phyloP scores from a whole-genome alignment of 2,888 invertebrate genomes.

The Lissocephala sabroskyi region DNA sequence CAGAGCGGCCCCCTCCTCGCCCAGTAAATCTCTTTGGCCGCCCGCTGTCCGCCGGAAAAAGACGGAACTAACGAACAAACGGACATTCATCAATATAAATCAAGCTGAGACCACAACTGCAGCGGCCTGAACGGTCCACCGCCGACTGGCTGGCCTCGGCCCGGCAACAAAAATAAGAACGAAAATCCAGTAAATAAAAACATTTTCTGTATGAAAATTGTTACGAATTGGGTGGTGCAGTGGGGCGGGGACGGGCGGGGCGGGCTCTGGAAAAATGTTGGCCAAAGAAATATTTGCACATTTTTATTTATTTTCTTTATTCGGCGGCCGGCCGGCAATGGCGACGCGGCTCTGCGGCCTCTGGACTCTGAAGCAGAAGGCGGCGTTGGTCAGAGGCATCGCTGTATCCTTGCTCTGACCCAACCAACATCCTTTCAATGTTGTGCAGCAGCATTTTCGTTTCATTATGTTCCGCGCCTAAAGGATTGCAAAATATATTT shows the following conservation, averaged over 20 bases:
- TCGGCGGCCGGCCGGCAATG: constrained; percentile 22
- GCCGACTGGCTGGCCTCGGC: constrained; percentile 4
- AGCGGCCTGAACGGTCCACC: constrained; percentile 29
- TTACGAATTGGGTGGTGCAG: constrained; percentile 34
- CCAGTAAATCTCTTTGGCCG: constrained; percentile 60
- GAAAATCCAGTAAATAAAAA: constrained; percentile 59
- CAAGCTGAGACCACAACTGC: constrained; percentile 60
- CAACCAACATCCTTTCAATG: constrained; percentile 10
- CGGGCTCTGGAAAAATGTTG: constrained; percentile 50
- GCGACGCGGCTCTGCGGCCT: neutral
- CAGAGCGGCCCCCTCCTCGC: constrained; percentile 19
- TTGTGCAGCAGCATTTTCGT: constrained; percentile 57
- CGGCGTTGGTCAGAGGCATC: constrained; percentile 24
- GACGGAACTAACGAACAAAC: constrained; percentile 63
- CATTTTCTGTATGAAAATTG: constrained; percentile 48
- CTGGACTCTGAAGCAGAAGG: no score
- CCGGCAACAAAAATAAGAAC: constrained; percentile 5
- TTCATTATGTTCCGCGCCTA: constrained; percentile 67
- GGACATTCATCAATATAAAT: constrained; percentile 71
- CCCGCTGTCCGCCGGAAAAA: constrained; percentile 32
- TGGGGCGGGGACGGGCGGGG: neutral
- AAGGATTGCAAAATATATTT: constrained; percentile 66
- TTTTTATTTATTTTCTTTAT: constrained; percentile 54
- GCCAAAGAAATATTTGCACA: constrained; percentile 57
- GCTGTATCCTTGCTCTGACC: constrained; percentile 23